These are phyloP conservation scores for Argya squamiceps DNA, from an alignment of 2,797 vertebrate species.

Conservation along the genomic window DNA sequence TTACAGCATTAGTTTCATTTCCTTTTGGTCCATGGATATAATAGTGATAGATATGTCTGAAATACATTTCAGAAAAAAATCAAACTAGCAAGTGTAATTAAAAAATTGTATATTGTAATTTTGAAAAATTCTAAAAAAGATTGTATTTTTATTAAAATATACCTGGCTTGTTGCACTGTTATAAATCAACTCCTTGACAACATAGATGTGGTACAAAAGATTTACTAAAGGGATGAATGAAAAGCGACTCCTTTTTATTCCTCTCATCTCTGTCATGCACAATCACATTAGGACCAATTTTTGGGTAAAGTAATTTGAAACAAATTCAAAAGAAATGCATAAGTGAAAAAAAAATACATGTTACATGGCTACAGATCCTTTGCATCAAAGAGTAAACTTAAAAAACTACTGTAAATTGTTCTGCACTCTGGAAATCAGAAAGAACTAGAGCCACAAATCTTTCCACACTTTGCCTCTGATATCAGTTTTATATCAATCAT, in stretches of 20 bases:
- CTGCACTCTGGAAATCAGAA: not conserved
- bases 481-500: not conserved
- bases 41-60: slow-evolving; percentile 94
- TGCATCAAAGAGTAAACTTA: not conserved
- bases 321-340: not conserved
- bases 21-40: slow-evolving; percentile 91
- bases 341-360: not conserved
- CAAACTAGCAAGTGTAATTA: not conserved
- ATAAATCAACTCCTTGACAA: not conserved
- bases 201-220: not conserved
- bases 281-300: not conserved
- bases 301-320: not conserved
- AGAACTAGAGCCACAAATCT: not conserved
- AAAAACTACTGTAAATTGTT: not conserved
- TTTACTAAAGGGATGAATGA: not conserved
- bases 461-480: not conserved
- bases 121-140: not conserved
- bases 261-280: not conserved
- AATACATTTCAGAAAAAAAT: not conserved
- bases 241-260: not conserved
- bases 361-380: not conserved
- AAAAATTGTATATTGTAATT: not conserved
- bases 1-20: slow-evolving; percentile 67
- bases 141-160: not conserved
- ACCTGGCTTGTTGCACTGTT: not conserved